A percentile compares a stretch with the other conserved stretches of the same genome.
Conservation (phyloP, 2,888 invertebrate species). For the Pseudococcus longispinus region DNA sequence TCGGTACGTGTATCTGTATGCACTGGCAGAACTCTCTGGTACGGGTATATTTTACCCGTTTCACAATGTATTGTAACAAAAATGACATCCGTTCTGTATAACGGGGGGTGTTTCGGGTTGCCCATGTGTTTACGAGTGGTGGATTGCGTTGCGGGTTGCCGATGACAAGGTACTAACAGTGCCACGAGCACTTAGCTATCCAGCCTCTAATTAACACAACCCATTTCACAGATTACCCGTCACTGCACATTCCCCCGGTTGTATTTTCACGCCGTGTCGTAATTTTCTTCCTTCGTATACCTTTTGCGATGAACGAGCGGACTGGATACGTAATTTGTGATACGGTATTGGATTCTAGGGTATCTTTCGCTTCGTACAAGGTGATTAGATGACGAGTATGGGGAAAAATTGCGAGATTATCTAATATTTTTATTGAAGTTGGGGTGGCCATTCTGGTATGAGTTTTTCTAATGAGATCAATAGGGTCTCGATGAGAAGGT, state of each 20-base stretch:
- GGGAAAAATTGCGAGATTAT: background rate
- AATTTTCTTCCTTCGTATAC: slow-evolving; percentile 29
- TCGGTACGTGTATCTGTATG: background rate
- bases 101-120: slow-evolving; percentile 11
- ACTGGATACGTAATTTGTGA: slow-evolving; percentile 31
- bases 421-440: background rate
- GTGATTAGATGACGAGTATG: background rate
- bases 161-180: slow-evolving; percentile 36
- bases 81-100: slow-evolving; percentile 32
- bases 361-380: background rate
- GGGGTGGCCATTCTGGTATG: background rate
- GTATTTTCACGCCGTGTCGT: slow-evolving; percentile 34
- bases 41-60: slow-evolving; percentile 1
- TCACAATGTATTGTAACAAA: slow-evolving; percentile 19
- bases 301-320: background rate
- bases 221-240: slow-evolving; percentile 55
- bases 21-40: background rate
- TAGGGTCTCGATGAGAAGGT: background rate
- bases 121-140: slow-evolving; percentile 22
- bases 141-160: slow-evolving; percentile 26
- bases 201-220: slow-evolving; percentile 54
- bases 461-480: background rate
- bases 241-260: background rate
- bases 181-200: slow-evolving; percentile 53
- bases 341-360: slow-evolving; percentile 1